phyloP scores from a whole-genome alignment of 1,140 invertebrate genomes.

The Lepidurus apus region DNA sequence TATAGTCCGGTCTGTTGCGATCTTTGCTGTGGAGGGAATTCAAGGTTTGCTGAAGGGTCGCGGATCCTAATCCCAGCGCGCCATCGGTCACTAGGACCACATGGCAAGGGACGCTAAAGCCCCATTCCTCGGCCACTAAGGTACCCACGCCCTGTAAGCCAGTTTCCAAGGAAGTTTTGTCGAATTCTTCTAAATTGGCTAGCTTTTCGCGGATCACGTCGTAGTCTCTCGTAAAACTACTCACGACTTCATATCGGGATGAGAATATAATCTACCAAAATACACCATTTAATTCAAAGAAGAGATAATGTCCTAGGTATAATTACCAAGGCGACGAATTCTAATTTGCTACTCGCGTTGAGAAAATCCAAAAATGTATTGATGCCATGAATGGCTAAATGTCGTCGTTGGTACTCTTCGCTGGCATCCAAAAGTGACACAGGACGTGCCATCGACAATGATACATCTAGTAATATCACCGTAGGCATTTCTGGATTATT shows the following conservation, averaged over 20 bases:
- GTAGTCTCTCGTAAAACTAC: constrained; percentile 78
- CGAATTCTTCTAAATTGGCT: constrained; percentile 67
- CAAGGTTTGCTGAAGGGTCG: constrained; percentile 52
- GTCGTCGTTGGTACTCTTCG: constrained; percentile 57
- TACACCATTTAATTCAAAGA: background rate
- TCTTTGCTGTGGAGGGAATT: constrained; percentile 46
- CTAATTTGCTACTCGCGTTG: constrained; percentile 71
- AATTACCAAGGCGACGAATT: constrained; percentile 80
- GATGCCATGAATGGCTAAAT: constrained; percentile 76
- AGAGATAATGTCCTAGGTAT: background rate
- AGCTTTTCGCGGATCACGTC: constrained; percentile 66
- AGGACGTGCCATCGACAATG: constrained; percentile 67
- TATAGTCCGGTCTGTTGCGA: constrained; percentile 43
- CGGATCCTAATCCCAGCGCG: constrained; percentile 60
- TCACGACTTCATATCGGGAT: constrained; percentile 68
- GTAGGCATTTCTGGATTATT: constrained; percentile 62
- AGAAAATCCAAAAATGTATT: constrained; percentile 79
- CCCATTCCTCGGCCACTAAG: constrained; percentile 76
- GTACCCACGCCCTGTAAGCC: constrained; percentile 68
- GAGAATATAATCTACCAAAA: constrained; percentile 65
- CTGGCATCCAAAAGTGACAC: constrained; percentile 46
- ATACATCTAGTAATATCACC: constrained; percentile 68
- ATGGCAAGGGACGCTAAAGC: constrained; percentile 69
- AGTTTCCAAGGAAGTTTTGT: constrained; percentile 74
- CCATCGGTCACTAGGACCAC: constrained; percentile 77